Evolutionary conservation across 2,888 invertebrate species (phyloP).

Genomic region (Drosophila neotestacea): DNA sequence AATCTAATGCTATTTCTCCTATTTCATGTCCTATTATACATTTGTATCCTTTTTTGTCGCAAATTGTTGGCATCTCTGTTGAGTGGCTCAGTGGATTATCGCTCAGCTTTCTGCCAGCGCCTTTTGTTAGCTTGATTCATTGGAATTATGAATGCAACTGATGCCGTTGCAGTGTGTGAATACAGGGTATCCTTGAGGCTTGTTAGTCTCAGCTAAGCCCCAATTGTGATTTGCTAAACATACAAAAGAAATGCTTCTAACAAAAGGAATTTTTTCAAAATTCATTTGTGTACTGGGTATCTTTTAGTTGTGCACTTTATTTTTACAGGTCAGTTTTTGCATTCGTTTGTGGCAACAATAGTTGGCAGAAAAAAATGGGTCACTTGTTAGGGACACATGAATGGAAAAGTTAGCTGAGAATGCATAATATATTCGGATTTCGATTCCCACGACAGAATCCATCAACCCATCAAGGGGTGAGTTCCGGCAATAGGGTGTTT

Average conservation of each 20-base stretch:
- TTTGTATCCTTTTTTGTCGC: no score
- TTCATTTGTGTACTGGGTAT: neutral
- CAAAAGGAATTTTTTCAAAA: neutral
- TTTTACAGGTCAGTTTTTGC: neutral
- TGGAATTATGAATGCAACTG: constrained; percentile 12
- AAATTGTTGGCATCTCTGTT: neutral
- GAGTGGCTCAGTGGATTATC: constrained; percentile 18
- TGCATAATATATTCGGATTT: constrained; percentile 28
- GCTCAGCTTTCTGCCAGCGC: constrained; percentile 15
- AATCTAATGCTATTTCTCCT: no score
- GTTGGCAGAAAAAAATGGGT: constrained; percentile 35
- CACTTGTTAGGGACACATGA: constrained; percentile 26
- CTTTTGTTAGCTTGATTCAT: constrained; percentile 25
- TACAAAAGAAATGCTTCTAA: neutral
- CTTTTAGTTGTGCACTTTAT: neutral
- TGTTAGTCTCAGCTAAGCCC: neutral
- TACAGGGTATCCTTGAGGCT: constrained; percentile 11
- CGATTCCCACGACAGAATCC: constrained; percentile 37
- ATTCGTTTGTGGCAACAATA: neutral
- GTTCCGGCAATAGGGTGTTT: constrained; percentile 21
- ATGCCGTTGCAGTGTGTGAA: constrained; percentile 1
- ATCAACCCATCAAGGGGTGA: constrained; percentile 11
- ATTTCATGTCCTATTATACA: no score
- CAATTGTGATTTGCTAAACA: neutral
- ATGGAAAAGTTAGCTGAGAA: constrained; percentile 19